These are phyloP conservation scores for Palythoa caribaeorum DNA, from an alignment of 92 coral and sea anemone species.

Conservation along the genomic window DNA sequence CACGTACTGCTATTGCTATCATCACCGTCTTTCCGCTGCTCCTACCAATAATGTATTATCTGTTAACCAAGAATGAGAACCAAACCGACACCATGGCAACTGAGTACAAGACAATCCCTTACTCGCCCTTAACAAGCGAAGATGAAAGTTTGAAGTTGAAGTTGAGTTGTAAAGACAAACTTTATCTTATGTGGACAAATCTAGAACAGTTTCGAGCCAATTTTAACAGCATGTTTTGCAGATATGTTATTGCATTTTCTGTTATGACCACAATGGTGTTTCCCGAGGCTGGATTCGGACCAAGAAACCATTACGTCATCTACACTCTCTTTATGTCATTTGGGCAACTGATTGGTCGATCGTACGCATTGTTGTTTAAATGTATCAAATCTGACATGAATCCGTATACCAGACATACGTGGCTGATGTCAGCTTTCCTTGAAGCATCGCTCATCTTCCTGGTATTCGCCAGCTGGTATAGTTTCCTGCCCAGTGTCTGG, in stretches of 20 bases:
- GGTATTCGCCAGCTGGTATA: too few relatives aligned
- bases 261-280: constrained; percentile 74
- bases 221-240: constrained; percentile 57
- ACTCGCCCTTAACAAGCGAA: constrained; percentile 29
- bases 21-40: constrained; percentile 57
- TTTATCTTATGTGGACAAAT: constrained; percentile 36
- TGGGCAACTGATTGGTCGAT: constrained; percentile 76
- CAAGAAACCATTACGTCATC: constrained; percentile 68
- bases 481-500: too few relatives aligned
- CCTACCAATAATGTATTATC: constrained; percentile 46
- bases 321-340: constrained; percentile 64
- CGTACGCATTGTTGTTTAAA: constrained; percentile 40
- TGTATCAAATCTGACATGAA: constrained; percentile 30
- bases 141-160: constrained; percentile 7
- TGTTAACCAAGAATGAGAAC: constrained; percentile 30
- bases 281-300: constrained; percentile 63
- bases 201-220: constrained; percentile 42
- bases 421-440: constrained; percentile 66
- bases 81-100: not conserved
- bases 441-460: too few relatives aligned
- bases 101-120: constrained; percentile 15
- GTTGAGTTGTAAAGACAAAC: constrained; percentile 59
- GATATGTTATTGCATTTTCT: constrained; percentile 60
- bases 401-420: constrained; percentile 54
- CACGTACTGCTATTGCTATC: constrained; percentile 66